A percentile compares a stretch with the other conserved stretches of the same genome.
phyloP scores from a whole-genome alignment of 1,140 invertebrate genomes.

The Drosophila willistoni region DNA sequence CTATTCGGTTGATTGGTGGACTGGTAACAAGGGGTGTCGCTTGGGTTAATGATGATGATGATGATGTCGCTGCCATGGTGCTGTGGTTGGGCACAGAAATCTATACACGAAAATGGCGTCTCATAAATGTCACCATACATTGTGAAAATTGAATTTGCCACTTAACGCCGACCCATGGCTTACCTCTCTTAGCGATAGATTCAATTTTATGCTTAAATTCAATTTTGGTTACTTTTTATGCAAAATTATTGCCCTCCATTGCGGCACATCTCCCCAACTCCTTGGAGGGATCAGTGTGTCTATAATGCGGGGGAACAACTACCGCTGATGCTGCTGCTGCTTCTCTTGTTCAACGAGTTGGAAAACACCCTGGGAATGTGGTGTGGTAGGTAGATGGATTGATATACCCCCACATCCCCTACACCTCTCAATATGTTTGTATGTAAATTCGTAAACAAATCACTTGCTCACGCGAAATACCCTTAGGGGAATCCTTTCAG shows the following conservation, averaged over 20 bases:
- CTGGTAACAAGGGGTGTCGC: neutral
- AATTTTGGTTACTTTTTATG: constrained; percentile 77
- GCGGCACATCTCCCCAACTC: constrained; percentile 6
- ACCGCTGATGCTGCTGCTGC: neutral
- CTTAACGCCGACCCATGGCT: constrained; percentile 31
- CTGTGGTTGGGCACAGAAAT: constrained; percentile 24
- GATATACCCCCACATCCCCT: constrained; percentile 7
- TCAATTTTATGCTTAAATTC: constrained; percentile 55
- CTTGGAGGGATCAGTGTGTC: constrained; percentile 33
- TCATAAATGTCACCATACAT: constrained; percentile 52
- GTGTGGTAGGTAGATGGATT: constrained; percentile 4
- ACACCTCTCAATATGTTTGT: constrained; percentile 27
- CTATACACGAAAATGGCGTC: constrained; percentile 45
- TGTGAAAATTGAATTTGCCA: constrained; percentile 65
- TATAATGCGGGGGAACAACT: neutral
- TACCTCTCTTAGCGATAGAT: constrained; percentile 22
- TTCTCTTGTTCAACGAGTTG: constrained; percentile 69
- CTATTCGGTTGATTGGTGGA: constrained; percentile 7
- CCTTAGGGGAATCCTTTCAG: constrained; percentile 74
- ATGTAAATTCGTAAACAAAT: constrained; percentile 80
- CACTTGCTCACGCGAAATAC: constrained; percentile 73
- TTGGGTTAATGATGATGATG: constrained; percentile 49
- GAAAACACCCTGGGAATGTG: constrained; percentile 68
- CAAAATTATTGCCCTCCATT: constrained; percentile 67
- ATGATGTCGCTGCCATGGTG: neutral